Percentiles rank a stretch among this genome's conserved stretches.
Evolutionary conservation across 2,797 vertebrate genomes (phyloP).

Genomic region (Lindbergichthys nudifrons): DNA sequence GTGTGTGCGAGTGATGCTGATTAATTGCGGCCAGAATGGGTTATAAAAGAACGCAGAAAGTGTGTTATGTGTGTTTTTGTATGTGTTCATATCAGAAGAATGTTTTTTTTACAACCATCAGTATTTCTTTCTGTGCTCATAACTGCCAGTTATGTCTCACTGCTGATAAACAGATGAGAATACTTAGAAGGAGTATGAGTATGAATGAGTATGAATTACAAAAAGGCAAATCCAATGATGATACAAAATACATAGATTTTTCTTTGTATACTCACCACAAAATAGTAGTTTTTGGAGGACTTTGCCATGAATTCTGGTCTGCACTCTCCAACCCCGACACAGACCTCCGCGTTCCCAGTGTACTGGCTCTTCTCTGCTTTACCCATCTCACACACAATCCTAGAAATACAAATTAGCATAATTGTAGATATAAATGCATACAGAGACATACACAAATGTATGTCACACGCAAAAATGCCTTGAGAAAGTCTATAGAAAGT

Average conservation of each 20-base stretch:
- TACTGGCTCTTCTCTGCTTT: conserved; percentile 95
- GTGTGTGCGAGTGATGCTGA: conserved; percentile 7
- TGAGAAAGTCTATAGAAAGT: neutral
- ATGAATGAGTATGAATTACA: no score
- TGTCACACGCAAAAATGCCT: neutral
- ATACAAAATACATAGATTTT: neutral
- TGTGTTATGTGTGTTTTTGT: conserved; percentile 33
- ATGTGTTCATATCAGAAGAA: conserved; percentile 25
- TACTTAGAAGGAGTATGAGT: conserved; percentile 10
- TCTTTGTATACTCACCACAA: conserved; percentile 90
- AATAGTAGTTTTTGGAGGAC: conserved; percentile 95
- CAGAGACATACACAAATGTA: neutral
- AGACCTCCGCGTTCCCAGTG: conserved; percentile 93
- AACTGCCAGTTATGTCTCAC: conserved; percentile 45
- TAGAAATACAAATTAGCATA: conserved; percentile 70
- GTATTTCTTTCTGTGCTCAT: conserved; percentile 50
- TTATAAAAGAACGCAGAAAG: conserved; percentile 30
- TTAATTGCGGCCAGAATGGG: conserved; percentile 31
- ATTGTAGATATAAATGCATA: conserved; percentile 1
- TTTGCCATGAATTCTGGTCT: conserved; percentile 92
- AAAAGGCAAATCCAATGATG: neutral
- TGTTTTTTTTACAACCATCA: conserved; percentile 39
- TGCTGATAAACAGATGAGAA: conserved; percentile 28
- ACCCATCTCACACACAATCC: conserved; percentile 98
- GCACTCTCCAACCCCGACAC: conserved; percentile 92